Evolutionary conservation across 2,888 invertebrate species (phyloP).

Genomic region (Epirrhoe alternata): DNA sequence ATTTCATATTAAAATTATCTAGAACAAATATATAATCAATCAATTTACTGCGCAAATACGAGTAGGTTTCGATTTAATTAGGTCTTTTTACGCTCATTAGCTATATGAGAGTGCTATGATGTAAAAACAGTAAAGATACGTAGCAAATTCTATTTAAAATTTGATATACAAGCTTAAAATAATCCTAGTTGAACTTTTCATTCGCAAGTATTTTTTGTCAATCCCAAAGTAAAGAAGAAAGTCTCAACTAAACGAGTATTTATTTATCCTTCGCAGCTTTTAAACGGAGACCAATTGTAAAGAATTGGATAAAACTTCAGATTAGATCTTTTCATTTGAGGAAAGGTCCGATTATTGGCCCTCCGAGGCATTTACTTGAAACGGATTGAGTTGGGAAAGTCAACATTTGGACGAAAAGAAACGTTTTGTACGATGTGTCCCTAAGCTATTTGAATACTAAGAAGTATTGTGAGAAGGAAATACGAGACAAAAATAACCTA

Average conservation of each 20-base stretch:
- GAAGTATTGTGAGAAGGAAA: conserved; percentile 37
- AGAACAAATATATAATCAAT: conserved; percentile 5
- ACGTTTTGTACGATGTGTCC: conserved; percentile 57
- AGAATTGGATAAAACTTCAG: conserved; percentile 68
- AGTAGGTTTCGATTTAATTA: neutral
- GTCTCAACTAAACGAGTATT: conserved; percentile 48
- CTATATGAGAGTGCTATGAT: too few species aligned
- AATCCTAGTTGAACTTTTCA: neutral
- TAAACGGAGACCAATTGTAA: conserved; percentile 62
- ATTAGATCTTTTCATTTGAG: conserved; percentile 74
- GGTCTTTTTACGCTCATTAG: too few species aligned
- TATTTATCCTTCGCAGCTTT: conserved; percentile 50
- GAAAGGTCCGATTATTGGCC: conserved; percentile 71
- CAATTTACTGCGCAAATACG: conserved; percentile 1
- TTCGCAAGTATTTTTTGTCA: neutral
- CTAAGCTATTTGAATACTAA: conserved; percentile 47
- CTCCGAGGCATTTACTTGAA: conserved; percentile 61
- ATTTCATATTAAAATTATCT: conserved; percentile 9
- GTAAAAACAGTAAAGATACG: too few species aligned
- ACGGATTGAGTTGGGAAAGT: conserved; percentile 63
- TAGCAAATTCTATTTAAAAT: too few species aligned
- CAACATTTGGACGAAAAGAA: conserved; percentile 56
- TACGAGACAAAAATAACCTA: conserved; percentile 18
- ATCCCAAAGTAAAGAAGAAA: neutral
- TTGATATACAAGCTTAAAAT: neutral